Base-by-base conservation (phyloP, 2,888 invertebrate species). In the Diarsia dahlii region DNA sequence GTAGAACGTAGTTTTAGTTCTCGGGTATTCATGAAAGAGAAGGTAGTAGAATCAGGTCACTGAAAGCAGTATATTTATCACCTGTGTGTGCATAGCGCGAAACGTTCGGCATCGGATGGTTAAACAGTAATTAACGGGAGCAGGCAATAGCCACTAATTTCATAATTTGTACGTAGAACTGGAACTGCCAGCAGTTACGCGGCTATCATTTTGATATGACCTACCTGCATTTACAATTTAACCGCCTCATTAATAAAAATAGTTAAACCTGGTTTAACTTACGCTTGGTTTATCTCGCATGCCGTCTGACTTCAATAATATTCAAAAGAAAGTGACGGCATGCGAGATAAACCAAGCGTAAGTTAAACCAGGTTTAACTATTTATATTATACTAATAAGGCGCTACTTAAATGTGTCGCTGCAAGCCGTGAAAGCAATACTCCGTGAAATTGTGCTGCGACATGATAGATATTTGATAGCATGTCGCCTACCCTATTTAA, bases 391-490 rank as follows among this genome's bases (percentile, higher is more conserved):
- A n/a, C n/a, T n/a, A n/a, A n/a, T n/a, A n/a, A n/a, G n/a, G n/a
- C n/a, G n/a, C n/a, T n/a, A n/a, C n/a, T n/a, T n/a, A 71, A 77
- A 68, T 54, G 45, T 66, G n/a, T 66, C 56, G 39, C 45, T 39
- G 54, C 58, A 64, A 71, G 58, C 39, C 28, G 62, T 72, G 52
- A 56, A 52, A 68, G 70, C 63, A 71, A 74, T 84, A 71, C 58
- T 20, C 52, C 52, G 65, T 76, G 46, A 81, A 75, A 77, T 80
- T 74, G 48, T 72, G 69, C 66, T 64, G 76, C 66, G 75, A 73
- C 64, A 54, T 81, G 75, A 79, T 70, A 58, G 75, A 82, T 71
- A 80, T 85, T 82, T 77, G 75, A 80, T 75, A 70, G 70, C 60
- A 67, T 80, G 76, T 78, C 75, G 74, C 72, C 54, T 73, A 62